Evolutionary conservation across 2,888 invertebrate species (phyloP).

Genomic region (Netelia virgata): DNA sequence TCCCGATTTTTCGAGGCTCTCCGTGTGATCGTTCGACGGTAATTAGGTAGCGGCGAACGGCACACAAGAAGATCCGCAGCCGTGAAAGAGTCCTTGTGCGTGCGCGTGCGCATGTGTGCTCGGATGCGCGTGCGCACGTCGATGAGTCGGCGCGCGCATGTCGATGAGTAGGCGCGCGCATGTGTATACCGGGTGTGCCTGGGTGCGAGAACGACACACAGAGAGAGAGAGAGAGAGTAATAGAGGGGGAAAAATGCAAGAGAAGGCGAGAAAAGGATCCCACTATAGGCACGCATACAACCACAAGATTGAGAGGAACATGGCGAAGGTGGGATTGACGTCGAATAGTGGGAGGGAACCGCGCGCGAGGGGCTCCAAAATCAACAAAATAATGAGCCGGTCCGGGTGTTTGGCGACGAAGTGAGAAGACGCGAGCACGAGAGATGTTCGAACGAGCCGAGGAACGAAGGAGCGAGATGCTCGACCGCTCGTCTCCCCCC

Average conservation of each 20-base stretch:
- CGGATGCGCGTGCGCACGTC: background rate
- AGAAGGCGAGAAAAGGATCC: conserved; percentile 46
- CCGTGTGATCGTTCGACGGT: conserved; percentile 69
- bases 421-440: conserved; percentile 69
- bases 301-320: conserved; percentile 18
- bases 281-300: conserved; percentile 14
- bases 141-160: no score
- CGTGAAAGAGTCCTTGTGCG: conserved; percentile 23
- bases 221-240: conserved; percentile 26
- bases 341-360: conserved; percentile 59
- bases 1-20: conserved; percentile 61
- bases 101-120: background rate
- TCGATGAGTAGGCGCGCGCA: no score
- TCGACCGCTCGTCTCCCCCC: no score
- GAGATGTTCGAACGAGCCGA: conserved; percentile 43
- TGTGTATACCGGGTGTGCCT: no score
- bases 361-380: conserved; percentile 67
- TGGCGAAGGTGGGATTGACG: conserved; percentile 64
- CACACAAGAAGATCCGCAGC: conserved; percentile 29
- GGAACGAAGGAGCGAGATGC: conserved; percentile 4
- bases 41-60: conserved; percentile 68
- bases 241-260: conserved; percentile 17
- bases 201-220: conserved; percentile 23
- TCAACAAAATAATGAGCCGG: conserved; percentile 77
- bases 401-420: conserved; percentile 70